Base-by-base conservation (phyloP, 2,888 invertebrate species). In the Synanthedon formicaeformis region DNA sequence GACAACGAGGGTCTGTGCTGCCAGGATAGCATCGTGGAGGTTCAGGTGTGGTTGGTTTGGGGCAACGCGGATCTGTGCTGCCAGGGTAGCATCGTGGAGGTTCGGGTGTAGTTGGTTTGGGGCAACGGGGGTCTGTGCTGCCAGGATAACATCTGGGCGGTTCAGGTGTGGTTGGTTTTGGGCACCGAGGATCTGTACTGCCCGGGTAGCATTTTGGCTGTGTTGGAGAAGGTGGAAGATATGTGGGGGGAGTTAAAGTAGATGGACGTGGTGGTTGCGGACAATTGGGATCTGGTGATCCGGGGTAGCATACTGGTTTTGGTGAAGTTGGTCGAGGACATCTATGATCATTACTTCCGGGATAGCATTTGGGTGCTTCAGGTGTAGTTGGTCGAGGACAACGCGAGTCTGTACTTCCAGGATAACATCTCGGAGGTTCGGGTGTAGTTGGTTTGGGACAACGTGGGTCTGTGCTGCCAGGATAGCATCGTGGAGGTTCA, bases 251-350 rank as follows among this genome's bases (percentile, higher is more conserved):
- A n/a, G 49, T 34, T 11, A 48, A 8, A 4, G 59, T 58, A 0
- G 56, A 55, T 41, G 71, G 67, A 3, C 54, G 54, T 6, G 57
- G 51, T 12, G 34, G 61, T 73, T 75, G 23, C 41, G 61, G 50
- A 68, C 69, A 50, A 59, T 72, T 45, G 55, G 72, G 66, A 58
- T 76, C 73, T 2, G 59, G 52, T 2, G 72, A 68, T 0, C 66
- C 66, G 0, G 66, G 70, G 41, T 57, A 63, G 13, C 67, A 65
- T 4, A 66, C 59, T 11, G 56, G 57, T 3, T 53, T 59, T 10
- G 59, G 62, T n/a, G 62, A 62, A 8, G 66, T 60, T 1, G 62
- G 63, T 52, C 50, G 57, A 5, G 70, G 65, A 55, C 69, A 66
- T 18, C 69, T 56, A 3, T 66, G 62, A 54, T 70, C 73, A 2